phyloP scores from a whole-genome alignment of 1,140 invertebrate genomes.

The Magallana ariakensis region DNA sequence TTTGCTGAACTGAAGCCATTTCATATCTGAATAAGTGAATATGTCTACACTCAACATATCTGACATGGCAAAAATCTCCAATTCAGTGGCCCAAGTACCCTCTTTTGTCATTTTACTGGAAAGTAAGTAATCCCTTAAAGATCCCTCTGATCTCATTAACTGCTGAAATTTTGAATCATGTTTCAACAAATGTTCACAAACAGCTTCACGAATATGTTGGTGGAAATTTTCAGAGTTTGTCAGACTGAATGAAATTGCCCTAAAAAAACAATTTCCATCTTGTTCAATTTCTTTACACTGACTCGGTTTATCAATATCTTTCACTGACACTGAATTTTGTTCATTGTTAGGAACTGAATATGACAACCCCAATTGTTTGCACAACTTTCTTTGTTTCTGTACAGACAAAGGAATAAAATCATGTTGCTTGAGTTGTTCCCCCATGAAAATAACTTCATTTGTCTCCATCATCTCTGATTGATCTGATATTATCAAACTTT shows the following conservation, averaged over 20 bases:
- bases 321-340: too few species aligned
- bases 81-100: conserved; percentile 26
- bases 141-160: not conserved
- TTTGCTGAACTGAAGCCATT: not conserved
- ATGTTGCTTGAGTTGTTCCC: too few species aligned
- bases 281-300: not conserved
- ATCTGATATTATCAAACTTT: too few species aligned
- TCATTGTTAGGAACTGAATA: too few species aligned
- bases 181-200: not conserved
- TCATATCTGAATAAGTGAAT: not conserved
- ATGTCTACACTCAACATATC: not conserved
- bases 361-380: too few species aligned
- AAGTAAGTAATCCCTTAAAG: not conserved
- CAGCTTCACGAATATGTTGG: not conserved
- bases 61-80: conserved; percentile 7
- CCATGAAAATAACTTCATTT: too few species aligned
- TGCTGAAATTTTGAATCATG: not conserved
- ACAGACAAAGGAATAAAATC: too few species aligned
- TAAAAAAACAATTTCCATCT: conserved; percentile 42
- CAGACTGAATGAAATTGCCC: conserved; percentile 11
- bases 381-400: too few species aligned
- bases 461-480: too few species aligned
- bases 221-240: conserved; percentile 5
- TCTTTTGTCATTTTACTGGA: not conserved
- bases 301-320: too few species aligned